Evolutionary conservation across 2,888 invertebrate genomes (phyloP).

Genomic region (Lithophane ornitopus): DNA sequence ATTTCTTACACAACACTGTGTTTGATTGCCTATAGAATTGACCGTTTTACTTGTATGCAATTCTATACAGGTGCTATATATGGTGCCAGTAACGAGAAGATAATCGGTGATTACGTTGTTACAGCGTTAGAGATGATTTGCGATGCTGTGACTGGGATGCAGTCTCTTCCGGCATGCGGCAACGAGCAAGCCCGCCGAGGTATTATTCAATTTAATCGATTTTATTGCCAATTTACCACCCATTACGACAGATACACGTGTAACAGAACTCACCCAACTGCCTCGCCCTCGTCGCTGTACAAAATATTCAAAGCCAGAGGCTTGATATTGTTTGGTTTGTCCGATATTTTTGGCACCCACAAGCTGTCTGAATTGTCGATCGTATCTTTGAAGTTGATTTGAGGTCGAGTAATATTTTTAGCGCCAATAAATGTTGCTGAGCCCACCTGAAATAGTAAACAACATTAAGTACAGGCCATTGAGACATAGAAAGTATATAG

Average conservation of each 20-base stretch:
- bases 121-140: slow-evolving; percentile 39
- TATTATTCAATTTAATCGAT: slow-evolving; percentile 54
- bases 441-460: slow-evolving; percentile 72
- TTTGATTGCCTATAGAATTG: slow-evolving; percentile 37
- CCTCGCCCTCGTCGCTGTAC: slow-evolving; percentile 91
- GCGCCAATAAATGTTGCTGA: slow-evolving; percentile 92
- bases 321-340: slow-evolving; percentile 96
- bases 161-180: slow-evolving; percentile 40
- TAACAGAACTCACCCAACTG: slow-evolving; percentile 87
- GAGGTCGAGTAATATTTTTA: slow-evolving; percentile 95
- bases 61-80: slow-evolving; percentile 29
- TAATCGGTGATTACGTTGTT: slow-evolving; percentile 43
- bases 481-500: not conserved
- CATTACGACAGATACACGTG: slow-evolving; percentile 18
- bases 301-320: slow-evolving; percentile 94
- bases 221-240: slow-evolving; percentile 21
- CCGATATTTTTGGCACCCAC: slow-evolving; percentile 95
- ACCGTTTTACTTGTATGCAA: slow-evolving; percentile 39
- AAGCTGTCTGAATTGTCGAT: slow-evolving; percentile 95
- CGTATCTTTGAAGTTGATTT: slow-evolving; percentile 95
- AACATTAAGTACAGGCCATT: slow-evolving; percentile 13
- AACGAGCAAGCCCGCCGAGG: slow-evolving; percentile 24
- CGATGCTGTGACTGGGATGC: slow-evolving; percentile 34
- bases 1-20: slow-evolving; percentile 30
- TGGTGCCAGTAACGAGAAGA: slow-evolving; percentile 39